Conservation (phyloP, 1,140 invertebrate species). For the Hermatobates lingyangjiaoensis region DNA sequence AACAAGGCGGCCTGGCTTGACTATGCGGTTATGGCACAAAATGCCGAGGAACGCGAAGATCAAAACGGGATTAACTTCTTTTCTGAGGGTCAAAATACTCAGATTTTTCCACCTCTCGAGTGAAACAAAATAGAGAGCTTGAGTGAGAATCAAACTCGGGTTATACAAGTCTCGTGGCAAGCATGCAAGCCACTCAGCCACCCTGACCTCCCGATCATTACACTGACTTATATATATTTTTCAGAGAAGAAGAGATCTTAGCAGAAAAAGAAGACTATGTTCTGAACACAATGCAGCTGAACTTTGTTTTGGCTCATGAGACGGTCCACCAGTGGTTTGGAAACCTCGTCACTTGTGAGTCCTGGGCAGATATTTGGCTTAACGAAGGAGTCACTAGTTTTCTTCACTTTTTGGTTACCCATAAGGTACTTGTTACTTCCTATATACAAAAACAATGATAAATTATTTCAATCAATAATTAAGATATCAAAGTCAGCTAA, state of each 20-base stretch:
- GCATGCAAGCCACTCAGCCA: background rate
- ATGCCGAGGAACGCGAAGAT: background rate
- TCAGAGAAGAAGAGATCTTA: background rate
- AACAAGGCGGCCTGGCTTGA: too few relatives aligned
- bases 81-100: background rate
- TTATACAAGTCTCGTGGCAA: background rate
- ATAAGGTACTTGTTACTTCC: background rate
- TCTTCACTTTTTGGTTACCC: constrained; percentile 49
- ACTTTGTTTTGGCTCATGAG: constrained; percentile 31
- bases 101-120: background rate
- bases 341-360: constrained; percentile 38
- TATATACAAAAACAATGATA: background rate
- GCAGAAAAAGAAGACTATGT: background rate
- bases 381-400: constrained; percentile 22
- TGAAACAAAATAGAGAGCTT: background rate
- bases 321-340: constrained; percentile 51
- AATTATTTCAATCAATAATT: background rate
- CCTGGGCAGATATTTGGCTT: constrained; percentile 26
- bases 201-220: background rate
- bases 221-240: background rate
- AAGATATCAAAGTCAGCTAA: background rate
- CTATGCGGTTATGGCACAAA: too few relatives aligned
- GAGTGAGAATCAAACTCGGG: background rate
- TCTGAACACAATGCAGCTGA: background rate
- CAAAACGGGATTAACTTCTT: background rate